Percentiles rank a stretch among this genome's conserved stretches.
These are phyloP conservation scores for Austrofundulus limnaeus DNA, from an alignment of 2,113 vertebrate species.

Conservation along the genomic window DNA sequence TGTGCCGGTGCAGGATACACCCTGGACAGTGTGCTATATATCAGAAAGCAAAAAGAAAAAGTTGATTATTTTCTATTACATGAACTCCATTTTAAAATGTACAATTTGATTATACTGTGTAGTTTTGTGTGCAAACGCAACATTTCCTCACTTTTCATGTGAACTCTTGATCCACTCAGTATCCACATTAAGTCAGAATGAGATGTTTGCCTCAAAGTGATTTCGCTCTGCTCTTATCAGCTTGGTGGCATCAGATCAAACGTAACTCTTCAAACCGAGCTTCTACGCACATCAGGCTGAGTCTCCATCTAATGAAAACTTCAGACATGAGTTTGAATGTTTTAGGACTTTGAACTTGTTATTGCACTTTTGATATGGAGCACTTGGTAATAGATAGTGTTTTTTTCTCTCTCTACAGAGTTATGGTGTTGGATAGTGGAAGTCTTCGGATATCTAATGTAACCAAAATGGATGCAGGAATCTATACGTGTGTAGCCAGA, in stretches of 20 bases:
- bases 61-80: neutral
- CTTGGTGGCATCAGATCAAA: conserved; percentile 34
- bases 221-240: conserved; percentile 13
- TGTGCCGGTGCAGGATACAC: neutral
- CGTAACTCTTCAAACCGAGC: conserved; percentile 29
- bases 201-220: conserved; percentile 9
- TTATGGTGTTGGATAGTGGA: conserved; percentile 87
- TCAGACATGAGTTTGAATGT: conserved; percentile 32
- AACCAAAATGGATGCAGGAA: conserved; percentile 87
- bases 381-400: neutral
- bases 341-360: conserved; percentile 25
- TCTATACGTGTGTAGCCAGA: conserved; percentile 91
- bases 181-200: conserved; percentile 2
- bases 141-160: neutral
- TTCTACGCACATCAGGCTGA: conserved; percentile 17
- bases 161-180: neutral
- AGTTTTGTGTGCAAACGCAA: neutral
- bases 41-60: neutral
- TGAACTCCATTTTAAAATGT: neutral
- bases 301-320: conserved; percentile 41
- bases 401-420: conserved; percentile 73
- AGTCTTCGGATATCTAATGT: conserved; percentile 92
- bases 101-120: neutral
- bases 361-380: neutral
- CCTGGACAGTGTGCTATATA: too few species aligned